These are phyloP conservation scores for Neuroscelio doddi DNA, from an alignment of 2,888 invertebrate species.

Conservation along the genomic window DNA sequence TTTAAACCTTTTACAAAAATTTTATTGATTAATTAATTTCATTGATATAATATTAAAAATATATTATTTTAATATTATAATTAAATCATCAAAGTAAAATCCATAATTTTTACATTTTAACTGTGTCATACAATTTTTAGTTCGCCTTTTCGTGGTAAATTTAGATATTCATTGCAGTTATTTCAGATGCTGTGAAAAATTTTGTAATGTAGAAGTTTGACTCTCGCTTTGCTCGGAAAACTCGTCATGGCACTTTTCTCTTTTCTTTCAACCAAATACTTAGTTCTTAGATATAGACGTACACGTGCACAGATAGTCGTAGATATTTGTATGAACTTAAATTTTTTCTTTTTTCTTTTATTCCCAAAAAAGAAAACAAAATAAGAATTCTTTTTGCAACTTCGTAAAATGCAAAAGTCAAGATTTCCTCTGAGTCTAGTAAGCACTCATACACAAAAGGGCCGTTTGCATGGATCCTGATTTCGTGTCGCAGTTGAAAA, in stretches of 20 bases:
- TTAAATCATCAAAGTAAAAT: too few species aligned
- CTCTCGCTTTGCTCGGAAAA: conserved; percentile 23
- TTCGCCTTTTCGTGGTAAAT: background rate
- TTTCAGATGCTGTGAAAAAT: conserved; percentile 57
- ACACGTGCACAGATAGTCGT: background rate
- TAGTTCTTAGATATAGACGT: conserved; percentile 9
- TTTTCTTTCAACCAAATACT: conserved; percentile 19
- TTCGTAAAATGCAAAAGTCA: conserved; percentile 40
- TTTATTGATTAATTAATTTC: too few species aligned
- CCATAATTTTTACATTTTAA: too few species aligned
- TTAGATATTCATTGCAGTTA: conserved; percentile 55
- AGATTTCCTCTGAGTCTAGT: conserved; percentile 16
- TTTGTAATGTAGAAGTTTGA: conserved; percentile 62
- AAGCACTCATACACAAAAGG: conserved; percentile 26
- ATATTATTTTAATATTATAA: too few species aligned
- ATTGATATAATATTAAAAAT: too few species aligned
- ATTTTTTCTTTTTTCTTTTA: background rate
- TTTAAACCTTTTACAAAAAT: too few species aligned
- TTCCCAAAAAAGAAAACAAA: background rate
- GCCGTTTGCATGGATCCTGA: conserved; percentile 51
- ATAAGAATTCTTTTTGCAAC: conserved; percentile 13
- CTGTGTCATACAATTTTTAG: background rate
- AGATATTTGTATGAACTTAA: conserved; percentile 5
- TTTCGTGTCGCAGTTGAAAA: conserved; percentile 44
- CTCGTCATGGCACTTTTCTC: conserved; percentile 45